Evolutionary conservation across 2,797 vertebrate species (phyloP).

Genomic region (Liasis olivaceus): DNA sequence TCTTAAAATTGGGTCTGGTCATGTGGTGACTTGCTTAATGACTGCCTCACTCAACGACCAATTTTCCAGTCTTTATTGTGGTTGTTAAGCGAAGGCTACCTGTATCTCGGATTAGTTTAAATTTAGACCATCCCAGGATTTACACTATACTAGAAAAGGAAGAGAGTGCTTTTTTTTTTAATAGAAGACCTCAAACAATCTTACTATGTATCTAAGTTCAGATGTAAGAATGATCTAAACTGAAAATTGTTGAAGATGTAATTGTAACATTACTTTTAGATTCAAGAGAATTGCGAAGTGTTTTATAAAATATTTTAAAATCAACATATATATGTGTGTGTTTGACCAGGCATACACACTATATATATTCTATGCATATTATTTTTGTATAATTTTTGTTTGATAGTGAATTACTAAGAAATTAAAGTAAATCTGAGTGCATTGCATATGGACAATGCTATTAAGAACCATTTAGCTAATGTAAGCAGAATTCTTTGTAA

Average conservation of each 20-base stretch:
- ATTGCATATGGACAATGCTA: not conserved
- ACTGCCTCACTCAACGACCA: no score
- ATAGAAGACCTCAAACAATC: not conserved
- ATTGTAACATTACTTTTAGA: not conserved
- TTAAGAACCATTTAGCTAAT: conserved; percentile 2
- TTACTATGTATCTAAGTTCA: not conserved
- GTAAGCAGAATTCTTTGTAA: not conserved
- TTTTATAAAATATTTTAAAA: not conserved
- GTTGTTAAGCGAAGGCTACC: no score
- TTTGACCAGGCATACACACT: not conserved
- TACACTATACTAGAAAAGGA: not conserved
- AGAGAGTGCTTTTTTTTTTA: no score
- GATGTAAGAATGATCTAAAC: not conserved
- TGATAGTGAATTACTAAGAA: not conserved
- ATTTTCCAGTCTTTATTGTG: no score
- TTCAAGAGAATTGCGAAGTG: not conserved
- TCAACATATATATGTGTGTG: not conserved
- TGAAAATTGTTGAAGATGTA: not conserved
- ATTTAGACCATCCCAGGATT: not conserved
- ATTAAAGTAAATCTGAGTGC: not conserved
- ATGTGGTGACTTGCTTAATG: no score
- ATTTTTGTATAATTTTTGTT: not conserved
- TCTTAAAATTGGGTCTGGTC: no score
- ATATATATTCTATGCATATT: not conserved
- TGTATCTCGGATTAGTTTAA: not conserved